Percentiles rank a stretch among this genome's conserved stretches.
Conservation (phyloP, 2,797 vertebrate species). For the Trichosurus vulpecula region DNA sequence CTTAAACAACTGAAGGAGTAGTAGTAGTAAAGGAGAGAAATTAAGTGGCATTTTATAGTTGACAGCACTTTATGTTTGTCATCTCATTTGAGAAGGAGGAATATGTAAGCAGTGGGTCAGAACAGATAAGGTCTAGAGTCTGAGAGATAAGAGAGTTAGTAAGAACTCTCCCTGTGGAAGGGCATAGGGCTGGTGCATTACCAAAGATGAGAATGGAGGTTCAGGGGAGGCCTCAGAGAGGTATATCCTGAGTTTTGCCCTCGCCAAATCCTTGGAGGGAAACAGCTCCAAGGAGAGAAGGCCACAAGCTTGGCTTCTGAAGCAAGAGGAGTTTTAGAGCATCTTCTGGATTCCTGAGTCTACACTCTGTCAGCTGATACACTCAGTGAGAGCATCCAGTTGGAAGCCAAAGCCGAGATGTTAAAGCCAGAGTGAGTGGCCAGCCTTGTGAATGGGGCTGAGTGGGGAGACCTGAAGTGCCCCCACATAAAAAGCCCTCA, state of each 20-base stretch:
- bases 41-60: neutral
- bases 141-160: neutral
- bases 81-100: neutral
- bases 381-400: neutral
- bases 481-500: neutral
- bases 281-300: neutral
- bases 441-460: neutral
- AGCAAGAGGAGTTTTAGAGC: too few relatives aligned
- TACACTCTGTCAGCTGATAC: neutral
- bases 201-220: neutral
- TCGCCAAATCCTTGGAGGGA: neutral
- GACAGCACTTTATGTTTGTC: neutral
- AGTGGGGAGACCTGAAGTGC: neutral
- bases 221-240: neutral
- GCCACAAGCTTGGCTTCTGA: neutral
- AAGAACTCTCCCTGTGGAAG: neutral
- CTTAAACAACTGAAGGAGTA: neutral
- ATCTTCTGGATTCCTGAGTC: neutral
- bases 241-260: neutral
- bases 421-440: neutral
- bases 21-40: neutral
- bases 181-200: neutral
- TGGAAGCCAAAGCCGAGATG: neutral
- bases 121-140: neutral
- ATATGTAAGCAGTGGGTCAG: neutral